phyloP scores from a whole-genome alignment of 2,888 invertebrate species.

The Phrixothrix hirtus region DNA sequence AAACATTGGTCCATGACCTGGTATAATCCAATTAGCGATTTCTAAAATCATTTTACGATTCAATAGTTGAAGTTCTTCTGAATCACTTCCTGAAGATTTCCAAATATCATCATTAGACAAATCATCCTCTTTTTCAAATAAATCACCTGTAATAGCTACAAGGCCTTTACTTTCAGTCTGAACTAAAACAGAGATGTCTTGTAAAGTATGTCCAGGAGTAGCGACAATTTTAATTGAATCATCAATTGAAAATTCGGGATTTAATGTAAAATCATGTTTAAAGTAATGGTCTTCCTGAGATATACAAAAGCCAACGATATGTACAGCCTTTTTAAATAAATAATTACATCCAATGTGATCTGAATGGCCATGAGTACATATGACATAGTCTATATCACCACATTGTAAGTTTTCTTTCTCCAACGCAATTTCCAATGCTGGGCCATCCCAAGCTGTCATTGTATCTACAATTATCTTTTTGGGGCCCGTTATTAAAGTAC shows the following conservation, averaged over 20 bases:
- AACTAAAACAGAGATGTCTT: slow-evolving; percentile 85
- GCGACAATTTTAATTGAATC: slow-evolving; percentile 70
- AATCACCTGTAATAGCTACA: slow-evolving; percentile 80
- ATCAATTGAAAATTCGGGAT: slow-evolving; percentile 68
- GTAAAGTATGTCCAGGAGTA: slow-evolving; percentile 89
- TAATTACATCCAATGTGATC: slow-evolving; percentile 95
- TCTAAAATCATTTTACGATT: slow-evolving; percentile 72
- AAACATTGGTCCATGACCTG: slow-evolving; percentile 91
- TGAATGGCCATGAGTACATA: slow-evolving; percentile 92
- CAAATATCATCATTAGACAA: slow-evolving; percentile 74
- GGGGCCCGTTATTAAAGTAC: slow-evolving; percentile 76
- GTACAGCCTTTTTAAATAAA: slow-evolving; percentile 78
- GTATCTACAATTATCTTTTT: slow-evolving; percentile 89
- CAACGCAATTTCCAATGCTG: slow-evolving; percentile 66
- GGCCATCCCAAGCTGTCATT: slow-evolving; percentile 91
- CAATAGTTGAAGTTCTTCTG: slow-evolving; percentile 67
- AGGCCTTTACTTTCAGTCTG: slow-evolving; percentile 62
- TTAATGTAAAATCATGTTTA: slow-evolving; percentile 68
- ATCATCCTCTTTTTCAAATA: slow-evolving; percentile 88
- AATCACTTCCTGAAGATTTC: slow-evolving; percentile 75
- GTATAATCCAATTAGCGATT: slow-evolving; percentile 79
- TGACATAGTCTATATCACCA: slow-evolving; percentile 71
- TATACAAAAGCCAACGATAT: slow-evolving; percentile 80
- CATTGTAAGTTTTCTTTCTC: slow-evolving; percentile 59
- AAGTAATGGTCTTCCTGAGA: slow-evolving; percentile 72